phyloP scores from a whole-genome alignment of 2,113 vertebrate genomes.

The Daphoenositta chrysoptera region DNA sequence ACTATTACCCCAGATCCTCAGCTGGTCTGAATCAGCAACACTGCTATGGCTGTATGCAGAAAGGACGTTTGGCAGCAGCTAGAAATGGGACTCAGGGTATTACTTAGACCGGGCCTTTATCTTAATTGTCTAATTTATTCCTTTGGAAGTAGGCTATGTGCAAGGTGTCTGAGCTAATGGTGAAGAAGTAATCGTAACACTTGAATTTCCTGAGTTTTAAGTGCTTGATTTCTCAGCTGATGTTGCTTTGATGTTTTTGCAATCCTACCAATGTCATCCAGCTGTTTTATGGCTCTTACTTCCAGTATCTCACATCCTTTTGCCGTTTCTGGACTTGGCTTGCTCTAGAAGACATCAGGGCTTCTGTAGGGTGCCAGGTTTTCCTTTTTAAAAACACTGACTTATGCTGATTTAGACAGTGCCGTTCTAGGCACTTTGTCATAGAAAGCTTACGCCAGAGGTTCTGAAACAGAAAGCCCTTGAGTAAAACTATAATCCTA shows the following conservation, averaged over 20 bases:
- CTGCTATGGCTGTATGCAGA: background rate
- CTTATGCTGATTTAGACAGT: background rate
- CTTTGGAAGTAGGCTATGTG: background rate
- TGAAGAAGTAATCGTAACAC: background rate
- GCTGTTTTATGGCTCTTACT: background rate
- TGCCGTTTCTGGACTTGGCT: background rate
- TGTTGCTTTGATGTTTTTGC: background rate
- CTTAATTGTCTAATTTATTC: background rate
- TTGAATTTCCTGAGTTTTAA: background rate
- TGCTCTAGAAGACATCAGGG: background rate
- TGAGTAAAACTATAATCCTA: constrained; percentile 46
- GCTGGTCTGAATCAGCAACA: background rate
- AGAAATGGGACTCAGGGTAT: background rate
- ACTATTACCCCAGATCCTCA: background rate
- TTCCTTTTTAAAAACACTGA: background rate
- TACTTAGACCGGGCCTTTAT: background rate
- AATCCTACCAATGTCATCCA: background rate
- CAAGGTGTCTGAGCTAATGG: background rate
- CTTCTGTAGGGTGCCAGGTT: background rate
- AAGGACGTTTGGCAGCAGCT: background rate
- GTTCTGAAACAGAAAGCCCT: constrained; percentile 22
- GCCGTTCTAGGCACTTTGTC: constrained; percentile 16
- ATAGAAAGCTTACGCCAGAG: background rate
- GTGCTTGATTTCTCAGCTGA: background rate
- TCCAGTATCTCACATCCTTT: background rate